phyloP scores from a whole-genome alignment of 1,140 invertebrate genomes.

The Leucophenga varia region DNA sequence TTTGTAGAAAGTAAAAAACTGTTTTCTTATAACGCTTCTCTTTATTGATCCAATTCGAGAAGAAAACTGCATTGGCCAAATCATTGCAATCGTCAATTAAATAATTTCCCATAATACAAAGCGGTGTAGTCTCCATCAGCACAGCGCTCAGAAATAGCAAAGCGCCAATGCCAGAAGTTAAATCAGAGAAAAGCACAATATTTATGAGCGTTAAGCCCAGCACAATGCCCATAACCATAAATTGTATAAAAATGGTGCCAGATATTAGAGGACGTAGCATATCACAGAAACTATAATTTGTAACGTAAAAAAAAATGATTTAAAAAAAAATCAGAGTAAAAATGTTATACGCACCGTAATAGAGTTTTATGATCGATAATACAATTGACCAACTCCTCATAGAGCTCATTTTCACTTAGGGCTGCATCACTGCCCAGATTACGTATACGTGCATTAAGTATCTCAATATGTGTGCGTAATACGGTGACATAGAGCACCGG shows the following conservation, averaged over 20 bases:
- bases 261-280: conserved; percentile 32
- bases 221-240: conserved; percentile 33
- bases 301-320: too few species aligned
- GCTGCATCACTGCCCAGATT: conserved; percentile 22
- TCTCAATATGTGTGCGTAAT: conserved; percentile 30
- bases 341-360: conserved; percentile 27
- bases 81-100: conserved; percentile 27
- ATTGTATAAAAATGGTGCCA: conserved; percentile 41
- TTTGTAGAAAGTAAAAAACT: conserved; percentile 28
- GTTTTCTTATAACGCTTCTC: conserved; percentile 28
- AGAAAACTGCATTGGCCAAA: conserved; percentile 29
- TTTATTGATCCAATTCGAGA: conserved; percentile 36
- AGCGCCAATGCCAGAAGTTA: conserved; percentile 29
- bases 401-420: conserved; percentile 15
- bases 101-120: conserved; percentile 40
- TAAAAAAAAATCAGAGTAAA: too few species aligned
- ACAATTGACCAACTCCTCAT: conserved; percentile 24
- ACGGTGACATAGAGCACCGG: conserved; percentile 28
- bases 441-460: conserved; percentile 25
- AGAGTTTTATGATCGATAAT: conserved; percentile 30
- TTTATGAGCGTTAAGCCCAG: conserved; percentile 37
- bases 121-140: conserved; percentile 34
- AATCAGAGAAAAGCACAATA: conserved; percentile 32
- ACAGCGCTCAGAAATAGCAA: conserved; percentile 31
- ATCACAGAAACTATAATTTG: conserved; percentile 28